These are phyloP conservation scores for Brachyptera putata DNA, from an alignment of 2,888 invertebrate genomes.

Conservation along the genomic window DNA sequence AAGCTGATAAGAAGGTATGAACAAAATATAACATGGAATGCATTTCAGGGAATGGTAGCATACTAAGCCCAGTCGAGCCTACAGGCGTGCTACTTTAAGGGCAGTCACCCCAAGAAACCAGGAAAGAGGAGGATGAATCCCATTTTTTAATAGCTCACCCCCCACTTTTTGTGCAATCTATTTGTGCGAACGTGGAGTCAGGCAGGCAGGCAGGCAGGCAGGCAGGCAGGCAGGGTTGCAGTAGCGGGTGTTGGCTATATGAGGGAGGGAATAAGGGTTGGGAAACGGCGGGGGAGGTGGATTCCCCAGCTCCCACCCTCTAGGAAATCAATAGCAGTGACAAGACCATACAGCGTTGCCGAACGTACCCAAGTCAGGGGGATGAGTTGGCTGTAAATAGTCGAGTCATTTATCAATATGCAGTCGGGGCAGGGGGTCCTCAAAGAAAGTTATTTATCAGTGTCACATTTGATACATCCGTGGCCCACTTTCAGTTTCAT, in stretches of 20 bases:
- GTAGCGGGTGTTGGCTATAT: not conserved
- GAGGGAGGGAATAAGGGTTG: not conserved
- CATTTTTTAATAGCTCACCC: too few relatives aligned
- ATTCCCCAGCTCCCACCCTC: constrained; percentile 21
- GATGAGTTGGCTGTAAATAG: not conserved
- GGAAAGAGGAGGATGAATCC: too few relatives aligned
- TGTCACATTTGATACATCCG: not conserved
- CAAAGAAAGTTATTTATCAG: constrained; percentile 1
- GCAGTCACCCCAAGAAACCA: too few relatives aligned
- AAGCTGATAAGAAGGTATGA: too few relatives aligned
- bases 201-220: not conserved
- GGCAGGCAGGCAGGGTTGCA: not conserved
- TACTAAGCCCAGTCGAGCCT: too few relatives aligned
- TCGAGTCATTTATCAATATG: not conserved
- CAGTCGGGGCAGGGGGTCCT: not conserved
- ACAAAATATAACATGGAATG: too few relatives aligned
- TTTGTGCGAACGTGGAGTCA: constrained; percentile 9
- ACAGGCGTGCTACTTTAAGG: too few relatives aligned
- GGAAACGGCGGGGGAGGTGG: constrained; percentile 16
- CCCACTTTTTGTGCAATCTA: constrained; percentile 2
- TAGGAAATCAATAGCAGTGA: constrained; percentile 37
- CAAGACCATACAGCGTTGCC: constrained; percentile 31
- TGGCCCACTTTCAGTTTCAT: constrained; percentile 6
- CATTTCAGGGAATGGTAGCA: too few relatives aligned
- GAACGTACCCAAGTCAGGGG: not conserved